Evolutionary conservation across 2,113 vertebrate species (phyloP), one percentile per base, ranked within the genome.

Genomic region (Sebastes fasciatus): DNA sequence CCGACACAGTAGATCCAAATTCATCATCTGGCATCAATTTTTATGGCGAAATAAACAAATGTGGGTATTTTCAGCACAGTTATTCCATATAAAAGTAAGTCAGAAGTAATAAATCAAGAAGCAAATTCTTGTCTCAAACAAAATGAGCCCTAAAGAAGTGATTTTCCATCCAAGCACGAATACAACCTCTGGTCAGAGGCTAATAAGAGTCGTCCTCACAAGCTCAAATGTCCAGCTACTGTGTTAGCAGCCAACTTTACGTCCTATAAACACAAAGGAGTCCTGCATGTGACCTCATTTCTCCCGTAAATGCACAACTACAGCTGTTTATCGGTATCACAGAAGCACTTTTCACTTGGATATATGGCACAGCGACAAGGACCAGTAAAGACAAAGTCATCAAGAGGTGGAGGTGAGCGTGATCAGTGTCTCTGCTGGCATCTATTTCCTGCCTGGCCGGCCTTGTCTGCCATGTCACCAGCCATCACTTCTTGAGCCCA

Each of bases 381-480:
- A 62, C 55, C 82, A 85, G 70, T 34, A 78, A 57, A 80, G 76
- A 82, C 75, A 77, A 73, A 77, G 76, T 75, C 88, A 87, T 72
- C 48, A 77, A 55, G 68, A 76, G 82, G 78, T 77, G 70, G 79
- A 87, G 84, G 82, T 79, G 80, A 86, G 81, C 71, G 49, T 86
- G 87, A 87, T 80, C 85, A 77, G 76, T 71, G 65, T 90, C 81
- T 82, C 67, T 42, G 51, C 49, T 86, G 86, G 87, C 87, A 79
- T 86, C 54, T 63, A 80, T 79, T 78, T 89, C 86, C 85, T 89
- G 63, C 65, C 82, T 87, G 90, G 77, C 86, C 74, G 84, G 75
- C 68, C 82, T 34, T 83, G 88, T 83, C 81, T 77, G 85, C 82
- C 66, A 63, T 86, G 89, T 94, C 91, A 88, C 86, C 80, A 87